Evolutionary conservation across 2,113 vertebrate genomes (phyloP).

Genomic region (Takifugu flavidus): DNA sequence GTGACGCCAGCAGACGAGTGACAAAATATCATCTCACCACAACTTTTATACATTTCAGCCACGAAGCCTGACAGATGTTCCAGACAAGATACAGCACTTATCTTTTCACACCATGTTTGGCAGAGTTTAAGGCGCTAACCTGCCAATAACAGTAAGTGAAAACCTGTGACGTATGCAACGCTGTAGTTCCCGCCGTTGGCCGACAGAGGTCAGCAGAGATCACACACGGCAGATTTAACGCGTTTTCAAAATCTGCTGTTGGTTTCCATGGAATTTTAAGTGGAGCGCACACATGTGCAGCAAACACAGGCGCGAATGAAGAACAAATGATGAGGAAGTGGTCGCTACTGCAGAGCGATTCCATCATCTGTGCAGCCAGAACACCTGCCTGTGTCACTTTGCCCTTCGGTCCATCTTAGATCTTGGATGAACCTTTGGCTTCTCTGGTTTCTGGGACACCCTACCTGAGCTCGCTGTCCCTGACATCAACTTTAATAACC

Average conservation of each 20-base stretch:
- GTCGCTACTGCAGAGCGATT: neutral
- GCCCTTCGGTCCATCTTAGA: conserved; percentile 12
- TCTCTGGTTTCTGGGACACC: conserved; percentile 21
- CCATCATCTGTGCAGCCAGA: neutral
- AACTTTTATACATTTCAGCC: no score
- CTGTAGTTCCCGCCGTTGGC: conserved; percentile 29
- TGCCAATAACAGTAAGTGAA: neutral
- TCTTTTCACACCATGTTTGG: neutral
- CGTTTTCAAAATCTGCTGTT: neutral
- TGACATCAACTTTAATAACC: conserved; percentile 3
- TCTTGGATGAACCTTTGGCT: conserved; percentile 29
- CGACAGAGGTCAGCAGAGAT: conserved; percentile 54
- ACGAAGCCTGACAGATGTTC: no score
- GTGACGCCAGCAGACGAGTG: no score
- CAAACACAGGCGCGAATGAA: neutral
- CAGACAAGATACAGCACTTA: no score
- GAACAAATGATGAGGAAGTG: neutral
- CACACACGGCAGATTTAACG: neutral
- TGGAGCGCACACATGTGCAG: neutral
- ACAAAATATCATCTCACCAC: no score
- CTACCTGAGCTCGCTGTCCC: conserved; percentile 26
- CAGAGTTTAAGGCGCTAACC: neutral
- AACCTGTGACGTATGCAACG: neutral
- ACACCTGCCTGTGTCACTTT: conserved; percentile 61
- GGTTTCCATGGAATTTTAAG: no score